Evolutionary conservation across 2,113 vertebrate genomes (phyloP), one percentile per base, ranked within the genome.

Genomic region (Xiphophorus maculatus): DNA sequence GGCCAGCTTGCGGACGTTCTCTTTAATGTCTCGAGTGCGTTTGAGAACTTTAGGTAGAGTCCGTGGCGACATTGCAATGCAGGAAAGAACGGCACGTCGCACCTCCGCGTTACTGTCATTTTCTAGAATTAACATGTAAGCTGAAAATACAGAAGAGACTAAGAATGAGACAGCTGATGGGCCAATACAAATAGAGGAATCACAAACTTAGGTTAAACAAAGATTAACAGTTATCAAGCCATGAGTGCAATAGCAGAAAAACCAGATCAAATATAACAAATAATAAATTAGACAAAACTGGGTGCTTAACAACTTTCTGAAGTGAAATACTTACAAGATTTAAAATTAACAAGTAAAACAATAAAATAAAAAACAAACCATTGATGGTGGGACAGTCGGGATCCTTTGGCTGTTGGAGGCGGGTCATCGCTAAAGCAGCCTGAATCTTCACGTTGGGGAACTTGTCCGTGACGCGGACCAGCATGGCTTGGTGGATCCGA

Each of bases 401-500:
- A 76, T 98, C 94, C 68, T 90, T 95, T 29, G 97, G 96, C 85
- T 99, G 96, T 77, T 99, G 98, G 69, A 99, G 96, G 70, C 97
- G 94, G 0, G 97, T 95, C 91, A 99, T 93, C n/a, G 97, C 97
- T 88, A 97, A 88, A 28, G 97, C 96, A 42, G 97, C 97, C 84
- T 99, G 97, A 84, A 98, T 96, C 82, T 97, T 95, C 77, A 99
- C 97, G 79, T 96, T 98, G 9, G 98, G 95, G 91, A 97, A 96
- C 88, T 97, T 98, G 91, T 99, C 98, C 33, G 96, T 96, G 87
- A 97, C 87, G 63, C 98, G 95, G 63, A 95, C 83, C 78, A 98
- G 89, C 97, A 99, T 99, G 70, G 96, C 95, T 87, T 95, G 94
- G 64, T 98, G 97, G 84, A 99, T 98, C 79, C 90, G 90, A 84